Evolutionary conservation across 2,888 invertebrate genomes (phyloP).

Genomic region (Alsophila aescularia): DNA sequence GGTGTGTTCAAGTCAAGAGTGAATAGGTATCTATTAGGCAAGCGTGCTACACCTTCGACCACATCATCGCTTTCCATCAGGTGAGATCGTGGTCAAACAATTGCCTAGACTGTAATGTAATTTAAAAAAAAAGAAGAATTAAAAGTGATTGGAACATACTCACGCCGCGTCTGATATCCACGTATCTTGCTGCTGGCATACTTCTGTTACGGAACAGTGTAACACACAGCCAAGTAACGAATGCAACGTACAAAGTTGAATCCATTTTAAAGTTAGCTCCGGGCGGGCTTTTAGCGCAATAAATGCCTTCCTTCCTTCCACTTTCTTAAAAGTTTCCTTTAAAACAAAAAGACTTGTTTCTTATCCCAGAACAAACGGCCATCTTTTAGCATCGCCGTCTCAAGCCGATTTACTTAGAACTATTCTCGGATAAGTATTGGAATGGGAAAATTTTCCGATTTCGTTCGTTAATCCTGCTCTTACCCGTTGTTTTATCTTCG

Average conservation of each 20-base stretch:
- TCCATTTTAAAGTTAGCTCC: slow-evolving; percentile 83
- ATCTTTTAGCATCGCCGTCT: slow-evolving; percentile 44
- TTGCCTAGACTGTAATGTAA: no score
- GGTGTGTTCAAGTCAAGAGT: no score
- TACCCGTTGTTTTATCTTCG: slow-evolving; percentile 40
- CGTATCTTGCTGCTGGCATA: no score
- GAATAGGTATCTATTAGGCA: no score
- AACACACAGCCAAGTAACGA: slow-evolving; percentile 56
- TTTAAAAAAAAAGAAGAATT: no score
- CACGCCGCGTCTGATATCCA: no score
- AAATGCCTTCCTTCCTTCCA: slow-evolving; percentile 81
- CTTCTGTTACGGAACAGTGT: slow-evolving; percentile 62
- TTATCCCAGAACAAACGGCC: slow-evolving; percentile 72
- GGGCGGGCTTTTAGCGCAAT: slow-evolving; percentile 81
- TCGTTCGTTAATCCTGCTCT: slow-evolving; percentile 37
- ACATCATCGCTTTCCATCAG: no score
- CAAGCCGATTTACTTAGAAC: slow-evolving; percentile 33
- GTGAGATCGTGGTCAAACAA: no score
- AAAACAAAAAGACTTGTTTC: slow-evolving; percentile 81
- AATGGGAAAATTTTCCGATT: slow-evolving; percentile 39
- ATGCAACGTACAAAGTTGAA: slow-evolving; percentile 82
- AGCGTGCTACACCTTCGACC: no score
- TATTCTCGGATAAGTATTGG: slow-evolving; percentile 36
- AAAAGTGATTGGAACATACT: no score
- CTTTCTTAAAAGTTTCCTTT: slow-evolving; percentile 82